These are phyloP conservation scores for Stegodyphus mimosarum DNA, from an alignment of 1,140 invertebrate genomes.

Conservation along the genomic window DNA sequence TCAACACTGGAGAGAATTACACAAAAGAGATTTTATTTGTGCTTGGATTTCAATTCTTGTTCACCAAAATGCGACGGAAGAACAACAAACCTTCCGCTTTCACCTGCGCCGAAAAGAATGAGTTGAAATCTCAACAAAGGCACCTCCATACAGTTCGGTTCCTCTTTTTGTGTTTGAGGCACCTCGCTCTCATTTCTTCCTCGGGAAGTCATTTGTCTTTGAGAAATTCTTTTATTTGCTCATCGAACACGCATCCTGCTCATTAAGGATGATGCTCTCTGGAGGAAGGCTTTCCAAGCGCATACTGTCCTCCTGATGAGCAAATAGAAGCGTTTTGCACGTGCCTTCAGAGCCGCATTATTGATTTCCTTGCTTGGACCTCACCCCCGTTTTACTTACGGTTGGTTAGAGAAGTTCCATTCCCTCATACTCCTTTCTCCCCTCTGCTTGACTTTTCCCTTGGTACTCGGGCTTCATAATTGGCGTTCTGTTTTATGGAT, in stretches of 20 bases:
- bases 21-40: no score
- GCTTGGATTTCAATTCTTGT: no score
- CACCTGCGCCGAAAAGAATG: background rate
- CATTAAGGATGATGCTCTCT: conserved; percentile 26
- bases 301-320: conserved; percentile 2
- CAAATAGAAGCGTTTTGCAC: conserved; percentile 37
- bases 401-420: conserved; percentile 15
- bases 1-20: no score
- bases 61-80: no score
- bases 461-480: no score
- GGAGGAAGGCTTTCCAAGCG: background rate
- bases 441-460: background rate
- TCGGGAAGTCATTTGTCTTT: conserved; percentile 41
- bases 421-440: background rate
- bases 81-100: background rate
- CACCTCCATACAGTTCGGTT: background rate
- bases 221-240: conserved; percentile 35
- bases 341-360: background rate
- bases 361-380: conserved; percentile 1
- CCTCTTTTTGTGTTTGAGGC: conserved; percentile 2
- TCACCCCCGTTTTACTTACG: conserved; percentile 15
- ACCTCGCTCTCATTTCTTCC: conserved; percentile 15
- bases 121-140: conserved; percentile 17
- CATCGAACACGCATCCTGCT: conserved; percentile 42
- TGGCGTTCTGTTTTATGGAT: no score